Evolutionary conservation across 2,113 vertebrate genomes (phyloP).

Genomic region (Dissostichus mawsoni): DNA sequence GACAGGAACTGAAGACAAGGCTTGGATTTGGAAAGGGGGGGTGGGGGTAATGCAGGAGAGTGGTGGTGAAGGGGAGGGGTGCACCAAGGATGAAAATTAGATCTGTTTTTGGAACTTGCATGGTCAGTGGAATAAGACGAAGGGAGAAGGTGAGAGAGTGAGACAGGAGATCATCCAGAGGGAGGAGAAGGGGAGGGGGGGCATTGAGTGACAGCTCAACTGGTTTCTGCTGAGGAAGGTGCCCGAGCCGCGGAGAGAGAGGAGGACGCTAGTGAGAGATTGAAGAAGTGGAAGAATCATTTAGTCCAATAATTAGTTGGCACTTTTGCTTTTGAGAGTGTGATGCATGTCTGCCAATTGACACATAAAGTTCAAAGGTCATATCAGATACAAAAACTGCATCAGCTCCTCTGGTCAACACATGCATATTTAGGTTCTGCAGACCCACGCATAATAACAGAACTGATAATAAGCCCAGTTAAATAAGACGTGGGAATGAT

Average conservation of each 20-base stretch:
- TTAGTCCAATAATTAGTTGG: constrained; percentile 31
- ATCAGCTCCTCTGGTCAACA: background rate
- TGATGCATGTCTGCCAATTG: background rate
- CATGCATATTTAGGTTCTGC: background rate
- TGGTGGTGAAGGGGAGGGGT: constrained; percentile 9
- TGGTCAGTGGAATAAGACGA: constrained; percentile 87
- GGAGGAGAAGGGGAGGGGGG: constrained; percentile 2
- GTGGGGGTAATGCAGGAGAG: constrained; percentile 56
- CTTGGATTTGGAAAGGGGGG: constrained; percentile 69
- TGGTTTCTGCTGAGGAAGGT: constrained; percentile 80
- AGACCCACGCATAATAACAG: background rate
- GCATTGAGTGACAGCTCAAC: constrained; percentile 81
- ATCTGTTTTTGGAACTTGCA: constrained; percentile 88
- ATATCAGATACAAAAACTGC: background rate
- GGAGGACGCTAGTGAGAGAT: constrained; percentile 16
- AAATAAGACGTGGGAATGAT: constrained; percentile 1
- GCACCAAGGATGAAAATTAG: constrained; percentile 77
- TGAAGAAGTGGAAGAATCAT: constrained; percentile 35
- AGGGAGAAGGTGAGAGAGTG: constrained; percentile 84
- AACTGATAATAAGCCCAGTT: background rate
- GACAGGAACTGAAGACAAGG: constrained; percentile 72
- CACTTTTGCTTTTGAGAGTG: constrained; percentile 5
- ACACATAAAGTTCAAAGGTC: background rate
- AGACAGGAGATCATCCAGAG: constrained; percentile 73
- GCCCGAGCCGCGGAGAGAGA: constrained; percentile 42